These are phyloP conservation scores for Limnodromus scolopaceus DNA, from an alignment of 2,797 vertebrate species.

Conservation along the genomic window DNA sequence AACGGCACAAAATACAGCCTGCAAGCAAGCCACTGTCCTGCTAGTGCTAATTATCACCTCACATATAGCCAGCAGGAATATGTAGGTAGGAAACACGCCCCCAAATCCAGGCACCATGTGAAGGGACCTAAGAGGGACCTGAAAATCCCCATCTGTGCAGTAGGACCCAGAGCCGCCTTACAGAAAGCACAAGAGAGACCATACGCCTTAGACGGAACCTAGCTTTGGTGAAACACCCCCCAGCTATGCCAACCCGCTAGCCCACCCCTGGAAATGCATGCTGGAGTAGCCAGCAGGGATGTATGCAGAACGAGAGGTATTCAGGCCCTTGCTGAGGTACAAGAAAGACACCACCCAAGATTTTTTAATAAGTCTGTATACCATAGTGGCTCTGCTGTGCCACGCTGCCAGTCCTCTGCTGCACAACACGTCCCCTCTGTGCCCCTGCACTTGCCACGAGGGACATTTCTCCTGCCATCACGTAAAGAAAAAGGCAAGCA, in stretches of 20 bases:
- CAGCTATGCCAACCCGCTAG: neutral
- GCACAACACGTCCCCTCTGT: accelerated
- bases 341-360: neutral
- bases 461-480: neutral
- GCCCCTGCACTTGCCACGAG: neutral
- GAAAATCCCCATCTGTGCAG: neutral
- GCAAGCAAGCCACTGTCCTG: neutral
- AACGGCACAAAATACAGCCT: neutral
- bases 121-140: neutral
- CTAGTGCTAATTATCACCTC: neutral
- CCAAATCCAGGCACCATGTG: neutral
- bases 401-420: accelerated
- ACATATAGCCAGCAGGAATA: neutral
- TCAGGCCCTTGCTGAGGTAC: neutral
- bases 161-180: neutral
- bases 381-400: neutral
- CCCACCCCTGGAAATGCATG: neutral
- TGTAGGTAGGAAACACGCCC: neutral
- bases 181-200: neutral
- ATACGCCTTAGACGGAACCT: neutral
- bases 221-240: neutral
- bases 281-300: neutral
- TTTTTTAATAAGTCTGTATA: neutral
- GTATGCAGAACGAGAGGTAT: neutral
- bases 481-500: neutral